Percentiles rank a stretch among this genome's conserved stretches.
Conservation (phyloP, 2,113 vertebrate genomes). For the Procavia capensis region DNA sequence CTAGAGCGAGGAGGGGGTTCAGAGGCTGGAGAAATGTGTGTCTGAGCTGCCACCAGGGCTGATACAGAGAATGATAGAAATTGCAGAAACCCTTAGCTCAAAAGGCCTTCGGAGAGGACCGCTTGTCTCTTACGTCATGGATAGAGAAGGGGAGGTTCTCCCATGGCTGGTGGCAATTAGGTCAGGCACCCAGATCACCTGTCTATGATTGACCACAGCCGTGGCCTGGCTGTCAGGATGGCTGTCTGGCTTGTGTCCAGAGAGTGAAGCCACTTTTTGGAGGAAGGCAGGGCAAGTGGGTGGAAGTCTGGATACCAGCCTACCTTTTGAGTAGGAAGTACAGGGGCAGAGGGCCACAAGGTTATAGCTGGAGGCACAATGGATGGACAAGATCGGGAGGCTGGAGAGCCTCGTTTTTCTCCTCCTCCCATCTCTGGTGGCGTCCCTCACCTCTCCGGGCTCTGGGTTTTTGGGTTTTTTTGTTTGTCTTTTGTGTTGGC, state of each 20-base stretch:
- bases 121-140: background rate
- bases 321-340: background rate
- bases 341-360: background rate
- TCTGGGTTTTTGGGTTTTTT: background rate
- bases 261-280: background rate
- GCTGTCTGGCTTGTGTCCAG: conserved; percentile 29
- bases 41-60: background rate
- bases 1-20: conserved; percentile 48
- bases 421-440: background rate
- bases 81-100: background rate
- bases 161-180: background rate
- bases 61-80: background rate
- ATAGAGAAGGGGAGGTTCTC: background rate
- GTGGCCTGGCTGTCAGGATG: background rate
- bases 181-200: background rate
- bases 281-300: background rate
- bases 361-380: background rate
- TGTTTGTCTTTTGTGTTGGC: no score
- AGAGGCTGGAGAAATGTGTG: conserved; percentile 30
- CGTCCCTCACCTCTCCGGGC: background rate
- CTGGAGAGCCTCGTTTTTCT: background rate
- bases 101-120: background rate
- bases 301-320: background rate
- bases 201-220: background rate
- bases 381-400: background rate